Evolutionary conservation across 64 coral and sea anemone species (phyloP).

Genomic region (Pachyseris speciosa): DNA sequence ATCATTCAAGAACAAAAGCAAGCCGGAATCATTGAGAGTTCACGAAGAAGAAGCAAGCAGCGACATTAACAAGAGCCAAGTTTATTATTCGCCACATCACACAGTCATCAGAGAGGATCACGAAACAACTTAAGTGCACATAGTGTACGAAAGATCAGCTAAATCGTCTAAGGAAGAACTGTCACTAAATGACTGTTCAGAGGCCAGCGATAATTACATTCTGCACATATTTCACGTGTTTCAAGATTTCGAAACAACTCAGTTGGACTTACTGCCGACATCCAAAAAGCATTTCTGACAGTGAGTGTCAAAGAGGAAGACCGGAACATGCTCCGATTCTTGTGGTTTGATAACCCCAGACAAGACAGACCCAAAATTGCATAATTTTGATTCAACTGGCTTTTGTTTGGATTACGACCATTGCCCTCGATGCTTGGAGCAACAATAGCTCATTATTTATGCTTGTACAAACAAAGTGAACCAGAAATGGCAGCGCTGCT

Average conservation of each 20-base stretch:
- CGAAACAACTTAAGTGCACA: slow-evolving; percentile 67
- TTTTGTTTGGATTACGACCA: slow-evolving; percentile 50
- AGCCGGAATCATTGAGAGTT: slow-evolving; percentile 72
- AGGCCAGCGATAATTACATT: slow-evolving; percentile 29
- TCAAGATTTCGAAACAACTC: neutral
- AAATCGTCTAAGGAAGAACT: slow-evolving; percentile 30
- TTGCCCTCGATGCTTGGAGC: slow-evolving; percentile 36
- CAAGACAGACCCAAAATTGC: slow-evolving; percentile 16
- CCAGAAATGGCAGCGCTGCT: slow-evolving; percentile 29
- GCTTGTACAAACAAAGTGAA: slow-evolving; percentile 20
- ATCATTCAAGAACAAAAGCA: slow-evolving; percentile 80
- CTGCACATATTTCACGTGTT: slow-evolving; percentile 37
- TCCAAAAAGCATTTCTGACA: slow-evolving; percentile 40
- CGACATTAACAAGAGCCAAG: slow-evolving; percentile 28
- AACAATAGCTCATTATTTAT: slow-evolving; percentile 41
- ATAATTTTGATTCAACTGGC: slow-evolving; percentile 26
- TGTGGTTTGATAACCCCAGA: slow-evolving; percentile 2
- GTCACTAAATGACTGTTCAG: slow-evolving; percentile 49
- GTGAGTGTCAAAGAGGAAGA: neutral
- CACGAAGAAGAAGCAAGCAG: neutral
- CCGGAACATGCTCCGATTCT: slow-evolving; percentile 7
- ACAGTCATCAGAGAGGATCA: slow-evolving; percentile 61
- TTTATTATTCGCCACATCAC: slow-evolving; percentile 75
- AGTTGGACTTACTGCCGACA: neutral
- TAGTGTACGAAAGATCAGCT: slow-evolving; percentile 80